phyloP scores from a whole-genome alignment of 2,888 invertebrate species.

The Platycnemis pennipes region DNA sequence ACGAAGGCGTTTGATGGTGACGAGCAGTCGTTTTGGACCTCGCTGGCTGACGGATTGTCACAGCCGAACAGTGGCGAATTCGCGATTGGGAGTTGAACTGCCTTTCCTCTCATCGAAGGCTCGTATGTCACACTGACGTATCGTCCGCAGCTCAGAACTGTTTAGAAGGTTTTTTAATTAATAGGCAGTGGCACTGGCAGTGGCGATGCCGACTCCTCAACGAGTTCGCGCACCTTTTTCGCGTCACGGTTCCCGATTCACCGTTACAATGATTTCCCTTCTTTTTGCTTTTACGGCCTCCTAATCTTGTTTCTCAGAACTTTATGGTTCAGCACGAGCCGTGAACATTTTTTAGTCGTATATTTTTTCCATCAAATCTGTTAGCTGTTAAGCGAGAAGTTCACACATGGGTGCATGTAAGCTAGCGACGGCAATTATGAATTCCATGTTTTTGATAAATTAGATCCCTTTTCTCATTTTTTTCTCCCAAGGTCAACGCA shows the following conservation, averaged over 20 bases:
- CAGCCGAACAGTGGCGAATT: too few species aligned
- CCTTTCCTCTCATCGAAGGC: background rate
- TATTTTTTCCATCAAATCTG: slow-evolving; percentile 42
- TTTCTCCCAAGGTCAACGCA: slow-evolving; percentile 58
- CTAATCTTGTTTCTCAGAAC: slow-evolving; percentile 57
- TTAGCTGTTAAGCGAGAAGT: slow-evolving; percentile 38
- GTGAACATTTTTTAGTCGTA: slow-evolving; percentile 30
- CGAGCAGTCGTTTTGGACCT: too few species aligned
- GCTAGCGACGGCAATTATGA: slow-evolving; percentile 32
- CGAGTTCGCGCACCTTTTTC: background rate
- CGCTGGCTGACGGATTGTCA: too few species aligned
- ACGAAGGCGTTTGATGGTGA: too few species aligned
- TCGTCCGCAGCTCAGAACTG: too few species aligned
- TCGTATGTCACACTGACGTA: too few species aligned
- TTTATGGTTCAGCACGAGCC: slow-evolving; percentile 65
- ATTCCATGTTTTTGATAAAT: slow-evolving; percentile 48
- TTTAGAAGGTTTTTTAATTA: too few species aligned
- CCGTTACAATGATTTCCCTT: slow-evolving; percentile 59
- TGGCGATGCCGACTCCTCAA: too few species aligned
- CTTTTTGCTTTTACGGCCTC: slow-evolving; percentile 33
- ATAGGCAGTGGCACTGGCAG: too few species aligned
- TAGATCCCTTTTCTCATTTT: background rate
- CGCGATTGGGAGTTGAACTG: too few species aligned
- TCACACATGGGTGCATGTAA: slow-evolving; percentile 51
- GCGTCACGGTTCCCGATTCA: slow-evolving; percentile 38